Evolutionary conservation across 2,113 vertebrate genomes (phyloP).

Genomic region (Corythornis cristatus): DNA sequence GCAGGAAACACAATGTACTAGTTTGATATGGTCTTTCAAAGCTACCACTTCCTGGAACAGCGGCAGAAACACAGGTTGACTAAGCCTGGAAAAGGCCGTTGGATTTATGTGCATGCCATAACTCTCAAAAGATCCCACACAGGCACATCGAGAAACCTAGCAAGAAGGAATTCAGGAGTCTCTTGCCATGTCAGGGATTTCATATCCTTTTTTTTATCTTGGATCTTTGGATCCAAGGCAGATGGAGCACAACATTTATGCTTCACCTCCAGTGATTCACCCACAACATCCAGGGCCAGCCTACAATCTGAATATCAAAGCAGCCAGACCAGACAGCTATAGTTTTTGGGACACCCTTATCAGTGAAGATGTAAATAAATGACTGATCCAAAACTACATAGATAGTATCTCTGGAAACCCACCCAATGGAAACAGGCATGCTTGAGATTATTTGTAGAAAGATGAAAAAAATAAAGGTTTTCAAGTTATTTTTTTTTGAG

Average conservation of each 20-base stretch:
- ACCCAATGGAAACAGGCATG: not conserved
- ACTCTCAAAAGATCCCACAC: not conserved
- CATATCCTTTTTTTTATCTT: not conserved
- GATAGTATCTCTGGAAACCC: not conserved
- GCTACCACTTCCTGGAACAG: constrained; percentile 53
- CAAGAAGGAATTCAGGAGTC: constrained; percentile 11
- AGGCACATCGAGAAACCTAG: not conserved
- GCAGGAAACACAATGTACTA: constrained; percentile 67
- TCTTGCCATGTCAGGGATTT: not conserved
- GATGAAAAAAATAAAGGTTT: not conserved
- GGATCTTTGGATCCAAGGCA: constrained; percentile 11
- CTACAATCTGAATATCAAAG: not conserved
- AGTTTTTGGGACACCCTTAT: not conserved
- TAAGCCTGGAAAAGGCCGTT: constrained; percentile 17
- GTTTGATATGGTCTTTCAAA: constrained; percentile 62
- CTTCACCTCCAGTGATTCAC: not conserved
- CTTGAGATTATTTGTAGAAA: not conserved
- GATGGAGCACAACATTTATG: not conserved
- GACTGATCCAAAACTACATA: not conserved
- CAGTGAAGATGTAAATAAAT: not conserved
- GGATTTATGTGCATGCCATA: constrained; percentile 26
- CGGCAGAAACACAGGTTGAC: not conserved
- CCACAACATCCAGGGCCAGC: not conserved
- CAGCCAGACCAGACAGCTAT: not conserved
- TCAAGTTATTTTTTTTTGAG: not conserved